Base-by-base conservation (phyloP, 2,888 invertebrate genomes). In the Netelia inedita region DNA sequence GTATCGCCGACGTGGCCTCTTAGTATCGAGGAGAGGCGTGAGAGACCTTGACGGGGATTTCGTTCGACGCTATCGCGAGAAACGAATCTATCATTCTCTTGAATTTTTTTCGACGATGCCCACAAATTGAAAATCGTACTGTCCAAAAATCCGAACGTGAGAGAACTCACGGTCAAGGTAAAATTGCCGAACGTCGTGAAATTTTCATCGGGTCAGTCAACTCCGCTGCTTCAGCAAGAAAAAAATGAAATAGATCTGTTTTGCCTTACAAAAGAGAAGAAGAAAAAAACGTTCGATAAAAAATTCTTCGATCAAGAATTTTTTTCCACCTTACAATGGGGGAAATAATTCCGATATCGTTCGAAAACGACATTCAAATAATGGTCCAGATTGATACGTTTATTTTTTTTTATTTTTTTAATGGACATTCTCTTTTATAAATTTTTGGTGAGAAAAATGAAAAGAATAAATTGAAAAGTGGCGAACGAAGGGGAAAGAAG, bases 11-110 rank as follows among this genome's bases (percentile, higher is more conserved):
- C 65, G 69, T 61, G 50, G 46, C 11, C 46, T 76, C 55, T 59
- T 43, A 19, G 16, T 41, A 59, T 28, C 71, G 61, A 73, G 72
- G 66, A 83, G 83, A 80, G 83, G 83, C 83, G 80, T 83, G 83
- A 83, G 80, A 83, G 75, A 61, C 28, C 43, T 46, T 16, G 43
- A 61, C 59, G 46, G 11, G 1, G n/a, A 2, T 10, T 72, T 57
- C 35, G 57, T 61, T 76, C 73, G n/a, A 55, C 41, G 28, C 28
- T 28, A 28, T 28, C 28, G 46, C 5, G 11, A 53, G 53, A 68
- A 61, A 63, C 68, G 10, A 63, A 76, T 83, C 66, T 61, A 65
- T 83, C 76, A 35, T 53, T 14, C 28, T 53, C 5, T 53, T 53
- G 53, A 14, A n/a, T 53, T 3, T 28, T 28, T 28, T 0, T 28